phyloP scores from a whole-genome alignment of 2,888 invertebrate genomes.

The Dione juno region DNA sequence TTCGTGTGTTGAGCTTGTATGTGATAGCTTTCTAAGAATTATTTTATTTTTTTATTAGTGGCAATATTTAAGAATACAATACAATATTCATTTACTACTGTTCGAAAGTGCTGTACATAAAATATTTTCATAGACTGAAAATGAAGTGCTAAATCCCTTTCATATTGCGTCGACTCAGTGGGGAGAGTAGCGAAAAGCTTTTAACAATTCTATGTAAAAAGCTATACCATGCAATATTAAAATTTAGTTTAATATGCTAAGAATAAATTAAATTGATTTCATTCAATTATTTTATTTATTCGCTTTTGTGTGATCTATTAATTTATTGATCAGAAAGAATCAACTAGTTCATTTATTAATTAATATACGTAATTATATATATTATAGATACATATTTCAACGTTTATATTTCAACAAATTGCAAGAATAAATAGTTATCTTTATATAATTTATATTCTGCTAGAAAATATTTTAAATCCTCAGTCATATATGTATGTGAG shows the following conservation, averaged over 20 bases:
- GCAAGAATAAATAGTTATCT: too few relatives aligned
- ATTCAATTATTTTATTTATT: background rate
- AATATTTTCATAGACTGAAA: slow-evolving; percentile 15
- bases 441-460: too few relatives aligned
- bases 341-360: too few relatives aligned
- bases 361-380: too few relatives aligned
- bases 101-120: slow-evolving; percentile 10
- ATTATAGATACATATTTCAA: too few relatives aligned
- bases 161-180: slow-evolving; percentile 12
- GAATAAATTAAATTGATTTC: background rate
- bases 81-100: background rate
- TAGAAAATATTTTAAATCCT: background rate
- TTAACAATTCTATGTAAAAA: slow-evolving; percentile 7
- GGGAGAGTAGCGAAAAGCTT: slow-evolving; percentile 13
- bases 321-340: too few relatives aligned
- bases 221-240: background rate
- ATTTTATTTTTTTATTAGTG: background rate
- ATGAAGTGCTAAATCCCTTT: slow-evolving; percentile 14
- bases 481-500: background rate
- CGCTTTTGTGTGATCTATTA: background rate
- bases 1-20: slow-evolving; percentile 45
- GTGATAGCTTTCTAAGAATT: background rate
- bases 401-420: too few relatives aligned
- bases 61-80: background rate
- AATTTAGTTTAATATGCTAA: background rate